Conservation (phyloP, 1,140 invertebrate species). For the Hylaeus volcanicus region DNA sequence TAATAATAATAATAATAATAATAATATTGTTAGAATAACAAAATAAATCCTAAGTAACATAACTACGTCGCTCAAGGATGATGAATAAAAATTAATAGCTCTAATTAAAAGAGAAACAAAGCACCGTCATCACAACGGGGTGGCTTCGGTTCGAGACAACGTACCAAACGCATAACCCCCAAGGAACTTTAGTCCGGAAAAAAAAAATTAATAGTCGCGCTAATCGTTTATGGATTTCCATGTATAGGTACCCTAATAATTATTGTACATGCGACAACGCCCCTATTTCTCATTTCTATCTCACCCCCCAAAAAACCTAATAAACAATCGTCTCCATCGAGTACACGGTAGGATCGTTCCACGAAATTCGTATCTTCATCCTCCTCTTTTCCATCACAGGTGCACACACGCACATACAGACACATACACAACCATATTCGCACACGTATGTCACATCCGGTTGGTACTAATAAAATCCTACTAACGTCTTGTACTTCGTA, state of each 20-base stretch:
- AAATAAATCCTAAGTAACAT: constrained; percentile 58
- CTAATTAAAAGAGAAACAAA: constrained; percentile 76
- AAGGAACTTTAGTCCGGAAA: constrained; percentile 79
- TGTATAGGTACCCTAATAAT: constrained; percentile 57
- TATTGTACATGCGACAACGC: constrained; percentile 58
- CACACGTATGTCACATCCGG: constrained; percentile 31
- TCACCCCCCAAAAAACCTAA: constrained; percentile 29
- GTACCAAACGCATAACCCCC: constrained; percentile 64
- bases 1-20: constrained; percentile 45
- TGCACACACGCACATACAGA: background rate
- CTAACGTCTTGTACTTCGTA: constrained; percentile 56
- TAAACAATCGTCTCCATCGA: constrained; percentile 13
- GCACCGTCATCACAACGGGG: constrained; percentile 79
- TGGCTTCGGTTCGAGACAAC: constrained; percentile 60
- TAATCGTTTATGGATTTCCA: constrained; percentile 29
- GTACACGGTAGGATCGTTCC: background rate
- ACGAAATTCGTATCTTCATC: background rate
- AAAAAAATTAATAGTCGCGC: constrained; percentile 16
- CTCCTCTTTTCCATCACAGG: background rate
- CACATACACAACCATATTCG: background rate
- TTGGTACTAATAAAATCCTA: constrained; percentile 38
- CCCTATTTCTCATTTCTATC: constrained; percentile 26
- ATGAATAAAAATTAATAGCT: constrained; percentile 54
- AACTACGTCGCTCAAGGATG: constrained; percentile 38
- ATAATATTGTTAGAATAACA: constrained; percentile 59